Conservation (phyloP, 2,113 vertebrate genomes). For the Polypterus bichir region DNA sequence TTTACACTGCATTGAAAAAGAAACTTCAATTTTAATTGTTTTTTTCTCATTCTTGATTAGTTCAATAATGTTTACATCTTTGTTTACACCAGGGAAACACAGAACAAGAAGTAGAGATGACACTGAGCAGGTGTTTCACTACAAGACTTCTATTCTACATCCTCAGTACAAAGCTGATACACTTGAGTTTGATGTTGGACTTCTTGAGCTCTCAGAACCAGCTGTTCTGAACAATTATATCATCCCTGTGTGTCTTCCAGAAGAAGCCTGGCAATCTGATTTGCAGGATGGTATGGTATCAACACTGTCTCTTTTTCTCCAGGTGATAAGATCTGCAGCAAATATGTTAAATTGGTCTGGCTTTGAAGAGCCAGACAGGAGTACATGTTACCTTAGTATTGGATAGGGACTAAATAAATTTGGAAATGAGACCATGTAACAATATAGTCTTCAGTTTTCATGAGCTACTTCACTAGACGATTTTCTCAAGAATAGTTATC, state of each 20-base stretch:
- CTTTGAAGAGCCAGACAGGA: background rate
- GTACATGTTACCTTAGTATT: background rate
- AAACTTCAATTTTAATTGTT: too few relatives aligned
- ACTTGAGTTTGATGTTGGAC: constrained; percentile 36
- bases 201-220: constrained; percentile 30
- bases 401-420: background rate
- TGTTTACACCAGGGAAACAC: constrained; percentile 34
- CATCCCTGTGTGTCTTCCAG: constrained; percentile 44
- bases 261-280: background rate
- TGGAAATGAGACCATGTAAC: background rate
- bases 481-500: background rate
- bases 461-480: background rate
- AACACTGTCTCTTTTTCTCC: background rate
- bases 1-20: too few relatives aligned
- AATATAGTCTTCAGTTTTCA: too few relatives aligned
- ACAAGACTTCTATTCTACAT: constrained; percentile 24
- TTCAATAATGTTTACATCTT: background rate
- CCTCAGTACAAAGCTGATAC: constrained; percentile 32
- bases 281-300: constrained; percentile 6
- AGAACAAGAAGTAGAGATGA: constrained; percentile 28
- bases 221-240: constrained; percentile 34
- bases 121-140: constrained; percentile 29
- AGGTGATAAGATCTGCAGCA: background rate
- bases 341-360: background rate
- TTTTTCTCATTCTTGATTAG: too few relatives aligned